These are phyloP conservation scores for Nyctalus aviator DNA, from an alignment of 2,797 vertebrate species.

Conservation along the genomic window DNA sequence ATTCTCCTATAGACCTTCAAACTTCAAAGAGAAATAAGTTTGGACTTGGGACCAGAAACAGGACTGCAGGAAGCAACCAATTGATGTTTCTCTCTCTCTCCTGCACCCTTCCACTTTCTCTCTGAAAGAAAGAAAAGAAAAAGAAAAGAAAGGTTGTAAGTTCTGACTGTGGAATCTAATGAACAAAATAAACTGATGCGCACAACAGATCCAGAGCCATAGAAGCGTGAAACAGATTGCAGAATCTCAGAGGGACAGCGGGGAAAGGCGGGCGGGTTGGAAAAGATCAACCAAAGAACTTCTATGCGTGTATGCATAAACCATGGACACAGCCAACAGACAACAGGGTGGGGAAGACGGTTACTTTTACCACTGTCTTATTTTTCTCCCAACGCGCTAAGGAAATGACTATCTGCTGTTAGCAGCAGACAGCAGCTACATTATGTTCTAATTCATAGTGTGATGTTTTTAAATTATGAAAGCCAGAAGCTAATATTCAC, in stretches of 20 bases:
- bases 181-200: too few species aligned
- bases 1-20: background rate
- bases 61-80: background rate
- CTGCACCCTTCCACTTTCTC: background rate
- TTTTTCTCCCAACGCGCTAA: background rate
- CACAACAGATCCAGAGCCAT: too few species aligned
- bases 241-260: too few species aligned
- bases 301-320: too few species aligned
- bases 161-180: too few species aligned
- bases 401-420: background rate
- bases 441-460: slow-evolving; percentile 24
- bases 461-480: background rate
- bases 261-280: too few species aligned
- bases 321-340: too few species aligned
- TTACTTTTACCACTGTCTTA: background rate
- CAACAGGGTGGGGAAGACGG: background rate
- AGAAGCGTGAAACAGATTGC: too few species aligned
- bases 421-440: background rate
- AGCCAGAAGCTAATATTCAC: slow-evolving; percentile 27
- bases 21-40: background rate
- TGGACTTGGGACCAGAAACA: background rate
- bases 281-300: too few species aligned
- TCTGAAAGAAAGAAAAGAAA: background rate
- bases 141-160: too few species aligned
- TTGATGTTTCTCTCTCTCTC: background rate